A percentile compares a stretch with the other conserved stretches of the same genome.
phyloP scores from a whole-genome alignment of 2,113 vertebrate genomes.

The Daboia siamensis region DNA sequence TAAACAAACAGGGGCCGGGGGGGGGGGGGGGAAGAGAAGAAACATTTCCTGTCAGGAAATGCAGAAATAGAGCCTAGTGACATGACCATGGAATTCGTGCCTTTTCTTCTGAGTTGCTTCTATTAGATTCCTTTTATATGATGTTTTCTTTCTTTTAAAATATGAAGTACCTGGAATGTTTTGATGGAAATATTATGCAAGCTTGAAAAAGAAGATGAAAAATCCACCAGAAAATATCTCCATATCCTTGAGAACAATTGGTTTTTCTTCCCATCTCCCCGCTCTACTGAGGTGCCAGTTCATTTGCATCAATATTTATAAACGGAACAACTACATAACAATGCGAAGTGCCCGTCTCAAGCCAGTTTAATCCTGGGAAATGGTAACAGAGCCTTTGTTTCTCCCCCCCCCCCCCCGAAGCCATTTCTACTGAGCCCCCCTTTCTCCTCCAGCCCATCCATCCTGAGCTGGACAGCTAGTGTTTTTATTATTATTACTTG shows the following conservation, averaged over 20 bases:
- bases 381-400: background rate
- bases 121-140: background rate
- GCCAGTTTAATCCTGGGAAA: background rate
- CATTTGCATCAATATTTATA: background rate
- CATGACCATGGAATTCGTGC: background rate
- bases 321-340: background rate
- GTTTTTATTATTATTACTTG: background rate
- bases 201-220: background rate
- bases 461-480: background rate
- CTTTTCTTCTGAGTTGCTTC: background rate
- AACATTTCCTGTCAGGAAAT: background rate
- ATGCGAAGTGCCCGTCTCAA: background rate
- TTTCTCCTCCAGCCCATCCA: background rate
- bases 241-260: background rate
- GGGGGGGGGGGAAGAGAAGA: background rate
- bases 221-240: background rate
- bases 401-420: background rate
- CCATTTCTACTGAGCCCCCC: background rate
- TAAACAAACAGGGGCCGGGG: background rate
- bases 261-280: background rate
- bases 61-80: background rate
- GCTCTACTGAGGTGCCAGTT: background rate
- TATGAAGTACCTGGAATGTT: background rate
- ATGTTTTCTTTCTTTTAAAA: background rate
- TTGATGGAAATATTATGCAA: background rate